Evolutionary conservation across 2,113 vertebrate species (phyloP), one percentile per base, ranked within the genome.

Genomic region (Coryphaenoides rupestris): DNA sequence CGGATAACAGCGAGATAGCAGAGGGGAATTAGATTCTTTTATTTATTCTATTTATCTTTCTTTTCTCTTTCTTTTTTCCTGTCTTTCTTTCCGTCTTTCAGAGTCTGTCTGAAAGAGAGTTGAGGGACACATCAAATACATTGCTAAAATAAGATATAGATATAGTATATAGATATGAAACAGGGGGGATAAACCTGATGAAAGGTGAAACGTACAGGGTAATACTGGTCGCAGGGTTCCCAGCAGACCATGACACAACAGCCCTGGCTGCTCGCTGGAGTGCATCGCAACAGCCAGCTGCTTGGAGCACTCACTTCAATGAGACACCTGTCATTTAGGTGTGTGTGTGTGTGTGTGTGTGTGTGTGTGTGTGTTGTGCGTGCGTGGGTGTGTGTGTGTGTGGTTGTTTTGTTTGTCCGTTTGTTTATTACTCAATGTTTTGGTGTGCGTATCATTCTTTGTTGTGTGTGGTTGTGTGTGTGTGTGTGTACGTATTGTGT

Each of bases 381-480:
- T 3, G 47, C 17, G 47, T 50, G 15, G 14, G 12, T 52, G 19
- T 54, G 0, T 54, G 6, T 12, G 19, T 9, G 6, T 54, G 52
- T 54, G 52, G 19, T 1, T 54, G 52, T n/a, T n/a, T n/a, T 50
- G 47, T 50, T 14, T 50, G 47, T 50, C 2, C 17, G 15, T 58
- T 33, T 58, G 68, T 59, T 60, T 69, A 47, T 58, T 54, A 17
- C 45, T 19, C 40, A 60, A 65, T 62, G 66, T 69, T 65, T 66
- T 66, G 58, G 63, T 65, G 54, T 57, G 62, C 65, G 26, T 58
- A 69, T 62, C 64, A 57, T 66, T 62, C 62, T 59, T 55, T 67
- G 58, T 55, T 57, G 55, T 57, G 23, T 57, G 55, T 57, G 55
- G 17, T 15, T 57, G 55, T 24, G 55, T 10, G 55, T 28, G 23